Evolutionary conservation across 2,888 invertebrate genomes (phyloP).

Genomic region (Boloria euphrosyne): DNA sequence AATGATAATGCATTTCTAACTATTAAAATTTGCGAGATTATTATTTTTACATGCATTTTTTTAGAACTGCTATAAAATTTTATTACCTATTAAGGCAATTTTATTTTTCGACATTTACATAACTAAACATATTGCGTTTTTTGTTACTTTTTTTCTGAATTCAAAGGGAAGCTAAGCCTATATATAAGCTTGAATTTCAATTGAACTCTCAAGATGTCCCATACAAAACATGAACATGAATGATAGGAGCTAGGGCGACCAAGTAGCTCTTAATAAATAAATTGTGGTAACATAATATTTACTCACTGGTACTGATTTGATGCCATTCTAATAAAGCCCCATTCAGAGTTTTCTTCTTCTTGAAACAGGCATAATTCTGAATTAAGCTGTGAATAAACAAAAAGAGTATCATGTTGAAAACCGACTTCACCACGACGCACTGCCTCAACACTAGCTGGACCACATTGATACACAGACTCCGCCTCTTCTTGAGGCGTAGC

Average conservation of each 20-base stretch:
- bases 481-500: slow-evolving; percentile 89
- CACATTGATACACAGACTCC: slow-evolving; percentile 83
- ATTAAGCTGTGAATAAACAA: slow-evolving; percentile 90
- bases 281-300: background rate
- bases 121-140: no score
- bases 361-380: slow-evolving; percentile 89
- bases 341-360: slow-evolving; percentile 85
- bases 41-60: no score
- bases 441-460: slow-evolving; percentile 86
- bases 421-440: slow-evolving; percentile 88
- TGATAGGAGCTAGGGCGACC: no score
- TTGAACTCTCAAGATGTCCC: no score
- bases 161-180: no score
- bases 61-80: no score
- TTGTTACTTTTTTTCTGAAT: no score
- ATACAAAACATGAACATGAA: no score
- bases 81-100: no score
- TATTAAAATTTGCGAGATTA: background rate
- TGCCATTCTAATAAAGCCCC: slow-evolving; percentile 85
- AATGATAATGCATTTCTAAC: background rate
- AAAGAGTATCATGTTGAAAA: slow-evolving; percentile 87
- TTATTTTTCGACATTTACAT: no score
- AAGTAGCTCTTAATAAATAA: no score
- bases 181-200: no score
- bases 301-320: slow-evolving; percentile 86